phyloP scores from a whole-genome alignment of 2,113 vertebrate genomes.

The Diglossa brunneiventris region DNA sequence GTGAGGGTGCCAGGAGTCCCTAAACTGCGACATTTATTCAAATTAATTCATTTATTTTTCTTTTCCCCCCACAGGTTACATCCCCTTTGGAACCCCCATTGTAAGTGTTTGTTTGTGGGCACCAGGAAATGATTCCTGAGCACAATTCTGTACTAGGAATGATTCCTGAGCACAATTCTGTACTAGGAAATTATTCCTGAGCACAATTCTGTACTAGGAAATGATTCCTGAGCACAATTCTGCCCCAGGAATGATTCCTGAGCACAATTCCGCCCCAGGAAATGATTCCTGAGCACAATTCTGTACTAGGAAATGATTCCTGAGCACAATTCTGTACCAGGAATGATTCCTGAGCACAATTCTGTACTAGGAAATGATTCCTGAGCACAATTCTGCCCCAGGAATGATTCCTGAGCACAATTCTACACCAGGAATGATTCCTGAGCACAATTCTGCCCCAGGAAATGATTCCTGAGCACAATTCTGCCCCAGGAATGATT shows the following conservation, averaged over 20 bases:
- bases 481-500: no score
- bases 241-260: no score
- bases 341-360: no score
- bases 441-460: no score
- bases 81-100: constrained; percentile 93
- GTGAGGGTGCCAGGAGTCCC: background rate
- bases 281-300: no score
- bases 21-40: accelerated
- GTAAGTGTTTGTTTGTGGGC: constrained; percentile 72
- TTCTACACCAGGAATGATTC: no score
- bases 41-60: background rate
- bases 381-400: background rate
- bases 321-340: no score
- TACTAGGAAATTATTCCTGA: background rate
- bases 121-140: background rate
- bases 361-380: background rate
- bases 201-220: background rate
- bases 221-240: no score
- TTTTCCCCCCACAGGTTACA: constrained; percentile 79
- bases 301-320: no score
- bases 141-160: background rate
- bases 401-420: background rate
- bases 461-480: no score
- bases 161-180: no score
- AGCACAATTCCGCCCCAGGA: no score